Conservation (phyloP, 1,140 invertebrate genomes). For the Scaptodrosophila lebanonensis region DNA sequence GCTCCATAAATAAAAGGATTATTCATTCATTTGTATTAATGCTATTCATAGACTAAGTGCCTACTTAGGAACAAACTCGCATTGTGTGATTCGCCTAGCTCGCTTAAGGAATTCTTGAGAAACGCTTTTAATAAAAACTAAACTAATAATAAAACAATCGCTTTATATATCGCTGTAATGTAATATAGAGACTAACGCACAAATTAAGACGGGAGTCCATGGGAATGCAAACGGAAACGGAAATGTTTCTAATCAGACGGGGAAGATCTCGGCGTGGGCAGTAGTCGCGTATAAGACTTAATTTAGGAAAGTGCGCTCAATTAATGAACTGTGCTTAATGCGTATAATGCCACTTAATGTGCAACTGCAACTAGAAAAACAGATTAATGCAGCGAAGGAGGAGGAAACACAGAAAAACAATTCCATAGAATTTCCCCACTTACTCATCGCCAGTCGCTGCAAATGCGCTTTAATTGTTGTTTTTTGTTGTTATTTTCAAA, state of each 20-base stretch:
- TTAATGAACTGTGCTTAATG: constrained; percentile 7
- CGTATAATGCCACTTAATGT: too few relatives aligned
- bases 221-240: constrained; percentile 43
- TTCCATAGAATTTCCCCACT: constrained; percentile 39
- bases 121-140: too few relatives aligned
- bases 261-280: constrained; percentile 47
- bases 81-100: too few relatives aligned
- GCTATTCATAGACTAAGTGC: too few relatives aligned
- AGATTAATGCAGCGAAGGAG: constrained; percentile 40
- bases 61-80: too few relatives aligned
- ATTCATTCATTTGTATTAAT: too few relatives aligned
- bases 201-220: not conserved
- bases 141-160: constrained; percentile 28
- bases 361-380: constrained; percentile 35
- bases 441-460: constrained; percentile 35
- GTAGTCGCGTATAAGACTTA: constrained; percentile 1
- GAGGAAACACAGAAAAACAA: constrained; percentile 32
- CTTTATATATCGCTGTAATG: constrained; percentile 58
- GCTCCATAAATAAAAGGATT: too few relatives aligned
- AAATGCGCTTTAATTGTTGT: constrained; percentile 1
- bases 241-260: constrained; percentile 55
- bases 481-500: constrained; percentile 39
- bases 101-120: too few relatives aligned
- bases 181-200: not conserved
- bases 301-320: constrained; percentile 20